These are phyloP conservation scores for Allobates femoralis DNA, from an alignment of 2,797 vertebrate species.

Conservation along the genomic window DNA sequence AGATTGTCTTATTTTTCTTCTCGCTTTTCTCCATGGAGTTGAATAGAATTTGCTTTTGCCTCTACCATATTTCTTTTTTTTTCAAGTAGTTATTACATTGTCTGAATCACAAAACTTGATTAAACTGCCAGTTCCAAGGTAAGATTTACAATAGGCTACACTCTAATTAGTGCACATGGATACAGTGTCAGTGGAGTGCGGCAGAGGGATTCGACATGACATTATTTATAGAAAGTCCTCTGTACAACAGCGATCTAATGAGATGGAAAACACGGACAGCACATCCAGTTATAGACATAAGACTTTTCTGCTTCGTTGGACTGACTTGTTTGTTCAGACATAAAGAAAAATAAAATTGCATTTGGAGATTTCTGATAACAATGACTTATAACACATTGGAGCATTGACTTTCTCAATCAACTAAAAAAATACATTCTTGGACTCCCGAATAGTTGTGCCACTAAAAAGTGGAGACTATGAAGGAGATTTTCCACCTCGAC, in stretches of 20 bases:
- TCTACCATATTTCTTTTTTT: slow-evolving; percentile 30
- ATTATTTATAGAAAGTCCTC: slow-evolving; percentile 27
- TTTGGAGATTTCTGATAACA: neutral
- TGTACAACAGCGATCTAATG: slow-evolving; percentile 43
- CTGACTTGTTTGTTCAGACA: slow-evolving; percentile 16
- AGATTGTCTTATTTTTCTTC: slow-evolving; percentile 4
- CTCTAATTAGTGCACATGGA: slow-evolving; percentile 45
- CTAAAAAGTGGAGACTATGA: neutral
- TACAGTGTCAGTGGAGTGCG: slow-evolving; percentile 9
- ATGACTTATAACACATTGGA: too few species aligned
- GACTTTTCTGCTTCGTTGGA: slow-evolving; percentile 27
- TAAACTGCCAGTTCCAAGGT: slow-evolving; percentile 29
- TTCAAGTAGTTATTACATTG: slow-evolving; percentile 31
- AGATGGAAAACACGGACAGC: slow-evolving; percentile 38
- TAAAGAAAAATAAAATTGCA: slow-evolving; percentile 28
- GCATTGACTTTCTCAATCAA: neutral
- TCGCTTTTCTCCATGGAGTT: slow-evolving; percentile 23
- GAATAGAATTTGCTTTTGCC: slow-evolving; percentile 4
- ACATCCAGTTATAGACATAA: slow-evolving; percentile 33
- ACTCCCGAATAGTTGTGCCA: neutral
- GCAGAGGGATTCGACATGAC: slow-evolving; percentile 30
- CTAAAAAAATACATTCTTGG: neutral
- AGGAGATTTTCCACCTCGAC: too few species aligned
- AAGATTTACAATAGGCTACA: slow-evolving; percentile 33
- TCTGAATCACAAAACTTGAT: slow-evolving; percentile 33